Conservation (phyloP, 2,797 vertebrate species). For the Eutrigla gurnardus region DNA sequence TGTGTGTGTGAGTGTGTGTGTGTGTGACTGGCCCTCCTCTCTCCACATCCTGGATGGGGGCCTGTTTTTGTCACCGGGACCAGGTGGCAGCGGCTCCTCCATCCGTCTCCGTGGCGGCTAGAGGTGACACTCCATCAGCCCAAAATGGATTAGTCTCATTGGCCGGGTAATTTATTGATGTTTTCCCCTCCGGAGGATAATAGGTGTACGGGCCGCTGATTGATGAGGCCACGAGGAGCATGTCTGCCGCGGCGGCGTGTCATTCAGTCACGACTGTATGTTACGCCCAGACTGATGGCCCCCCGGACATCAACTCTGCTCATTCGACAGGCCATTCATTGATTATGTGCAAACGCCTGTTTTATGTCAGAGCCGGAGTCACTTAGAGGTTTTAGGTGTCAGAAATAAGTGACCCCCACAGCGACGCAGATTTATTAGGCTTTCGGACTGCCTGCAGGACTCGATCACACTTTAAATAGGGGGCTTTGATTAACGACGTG, state of each 20-base stretch:
- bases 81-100: slow-evolving; percentile 64
- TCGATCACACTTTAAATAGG: slow-evolving; percentile 66
- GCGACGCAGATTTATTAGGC: slow-evolving; percentile 33
- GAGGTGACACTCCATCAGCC: slow-evolving; percentile 85
- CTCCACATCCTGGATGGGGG: slow-evolving; percentile 35
- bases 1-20: neutral
- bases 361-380: slow-evolving; percentile 44
- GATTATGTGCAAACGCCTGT: slow-evolving; percentile 43
- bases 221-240: slow-evolving; percentile 66
- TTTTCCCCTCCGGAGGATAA: slow-evolving; percentile 79
- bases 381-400: slow-evolving; percentile 42
- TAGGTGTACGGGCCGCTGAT: slow-evolving; percentile 77
- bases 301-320: slow-evolving; percentile 38
- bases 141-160: slow-evolving; percentile 83
- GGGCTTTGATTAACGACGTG: slow-evolving; percentile 62
- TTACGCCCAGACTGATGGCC: slow-evolving; percentile 34
- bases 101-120: slow-evolving; percentile 74
- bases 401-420: slow-evolving; percentile 36
- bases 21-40: slow-evolving; percentile 11
- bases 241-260: slow-evolving; percentile 49
- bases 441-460: slow-evolving; percentile 18
- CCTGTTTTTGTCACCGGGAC: slow-evolving; percentile 53
- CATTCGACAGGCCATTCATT: slow-evolving; percentile 46
- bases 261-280: slow-evolving; percentile 53
- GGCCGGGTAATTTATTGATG: slow-evolving; percentile 85